Conservation (phyloP, 1,140 invertebrate species). For the Wiebesia pumilae region DNA sequence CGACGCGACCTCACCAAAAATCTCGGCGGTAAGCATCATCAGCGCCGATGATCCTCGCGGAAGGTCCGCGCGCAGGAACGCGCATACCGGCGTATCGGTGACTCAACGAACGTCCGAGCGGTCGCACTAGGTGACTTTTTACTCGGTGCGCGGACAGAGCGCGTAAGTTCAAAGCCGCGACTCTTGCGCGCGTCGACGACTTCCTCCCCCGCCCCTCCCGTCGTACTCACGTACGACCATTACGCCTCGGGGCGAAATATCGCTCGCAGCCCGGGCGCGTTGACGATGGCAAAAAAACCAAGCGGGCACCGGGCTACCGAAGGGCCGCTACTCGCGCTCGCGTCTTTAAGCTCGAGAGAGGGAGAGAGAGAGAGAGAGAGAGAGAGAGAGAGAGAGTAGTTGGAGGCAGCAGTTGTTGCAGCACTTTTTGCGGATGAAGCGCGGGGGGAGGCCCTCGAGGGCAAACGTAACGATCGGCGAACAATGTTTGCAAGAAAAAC, state of each 20-base stretch:
- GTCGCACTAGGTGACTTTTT: not conserved
- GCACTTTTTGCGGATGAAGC: slow-evolving; percentile 32
- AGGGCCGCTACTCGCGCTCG: not conserved
- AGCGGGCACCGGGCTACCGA: not conserved
- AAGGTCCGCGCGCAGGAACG: no score
- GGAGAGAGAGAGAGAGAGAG: not conserved
- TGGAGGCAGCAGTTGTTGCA: not conserved
- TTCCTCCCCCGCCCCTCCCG: not conserved
- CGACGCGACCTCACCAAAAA: no score
- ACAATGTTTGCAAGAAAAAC: slow-evolving; percentile 54
- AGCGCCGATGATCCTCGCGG: no score
- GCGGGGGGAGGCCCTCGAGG: slow-evolving; percentile 13
- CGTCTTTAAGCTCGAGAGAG: not conserved
- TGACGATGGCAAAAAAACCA: not conserved
- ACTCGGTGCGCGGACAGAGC: not conserved
- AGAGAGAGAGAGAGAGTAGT: slow-evolving; percentile 3
- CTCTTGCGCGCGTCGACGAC: not conserved
- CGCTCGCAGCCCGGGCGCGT: not conserved
- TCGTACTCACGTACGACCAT: no score
- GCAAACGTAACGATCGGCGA: slow-evolving; percentile 52
- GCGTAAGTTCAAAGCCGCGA: not conserved
- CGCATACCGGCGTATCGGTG: no score
- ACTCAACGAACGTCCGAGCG: not conserved
- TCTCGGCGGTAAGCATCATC: no score
- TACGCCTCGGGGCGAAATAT: slow-evolving; percentile 29